Evolutionary conservation across 2,113 vertebrate species (phyloP).

Genomic region (Dicaeum eximium): DNA sequence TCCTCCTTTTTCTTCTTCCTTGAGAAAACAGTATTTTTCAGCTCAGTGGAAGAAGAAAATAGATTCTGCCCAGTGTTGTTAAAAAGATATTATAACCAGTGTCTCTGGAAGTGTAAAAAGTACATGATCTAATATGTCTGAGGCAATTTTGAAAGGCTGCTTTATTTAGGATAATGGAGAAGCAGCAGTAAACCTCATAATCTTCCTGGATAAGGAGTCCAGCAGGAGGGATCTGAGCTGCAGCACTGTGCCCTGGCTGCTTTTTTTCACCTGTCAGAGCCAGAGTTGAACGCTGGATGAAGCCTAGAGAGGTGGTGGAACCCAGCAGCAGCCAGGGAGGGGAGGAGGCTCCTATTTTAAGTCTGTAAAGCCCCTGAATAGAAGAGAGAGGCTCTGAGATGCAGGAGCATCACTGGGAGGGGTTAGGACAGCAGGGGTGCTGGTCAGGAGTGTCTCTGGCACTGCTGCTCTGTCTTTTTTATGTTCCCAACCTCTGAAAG

Average conservation of each 20-base stretch:
- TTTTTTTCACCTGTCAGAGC: not conserved
- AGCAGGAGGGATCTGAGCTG: constrained; percentile 5
- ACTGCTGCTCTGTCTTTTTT: not conserved
- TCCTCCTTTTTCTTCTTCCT: constrained; percentile 24
- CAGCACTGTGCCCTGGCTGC: not conserved
- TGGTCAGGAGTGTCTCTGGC: not conserved
- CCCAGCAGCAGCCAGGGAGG: not conserved
- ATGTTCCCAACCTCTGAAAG: not conserved
- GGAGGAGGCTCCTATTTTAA: not conserved
- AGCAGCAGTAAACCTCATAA: constrained; percentile 63
- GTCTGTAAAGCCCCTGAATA: not conserved
- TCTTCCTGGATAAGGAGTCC: constrained; percentile 2
- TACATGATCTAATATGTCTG: constrained; percentile 65
- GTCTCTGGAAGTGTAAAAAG: constrained; percentile 63
- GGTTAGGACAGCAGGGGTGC: not conserved
- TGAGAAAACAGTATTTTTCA: constrained; percentile 63
- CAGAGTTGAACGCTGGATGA: not conserved
- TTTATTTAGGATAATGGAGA: constrained; percentile 67
- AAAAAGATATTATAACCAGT: constrained; percentile 67
- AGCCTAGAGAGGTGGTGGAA: not conserved
- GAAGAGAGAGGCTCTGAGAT: not conserved
- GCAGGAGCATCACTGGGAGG: not conserved
- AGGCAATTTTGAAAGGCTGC: constrained; percentile 60
- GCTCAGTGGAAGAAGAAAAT: constrained; percentile 51
- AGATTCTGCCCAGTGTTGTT: constrained; percentile 59